phyloP scores from a whole-genome alignment of 2,113 vertebrate species.

The Girardinichthys multiradiatus region DNA sequence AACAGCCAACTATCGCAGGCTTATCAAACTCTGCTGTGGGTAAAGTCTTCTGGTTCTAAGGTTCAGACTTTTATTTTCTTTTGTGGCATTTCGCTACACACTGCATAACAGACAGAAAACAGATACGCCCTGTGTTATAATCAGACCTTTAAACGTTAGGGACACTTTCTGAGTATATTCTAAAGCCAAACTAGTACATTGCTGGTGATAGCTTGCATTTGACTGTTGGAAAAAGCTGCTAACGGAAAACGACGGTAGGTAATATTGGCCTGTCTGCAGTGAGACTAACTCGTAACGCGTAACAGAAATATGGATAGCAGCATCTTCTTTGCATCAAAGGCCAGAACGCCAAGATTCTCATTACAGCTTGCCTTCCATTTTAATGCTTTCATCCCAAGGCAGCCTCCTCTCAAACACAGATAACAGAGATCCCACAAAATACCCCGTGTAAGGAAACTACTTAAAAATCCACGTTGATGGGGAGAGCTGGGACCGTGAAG shows the following conservation, averaged over 20 bases:
- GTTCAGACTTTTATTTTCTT: not conserved
- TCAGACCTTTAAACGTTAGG: not conserved
- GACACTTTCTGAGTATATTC: not conserved
- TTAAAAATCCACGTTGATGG: constrained; percentile 56
- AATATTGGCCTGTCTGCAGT: constrained; percentile 42
- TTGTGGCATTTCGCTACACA: not conserved
- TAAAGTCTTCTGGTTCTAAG: not conserved
- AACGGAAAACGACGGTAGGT: constrained; percentile 42
- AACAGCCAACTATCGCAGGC: constrained; percentile 7
- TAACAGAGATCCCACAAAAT: constrained; percentile 53
- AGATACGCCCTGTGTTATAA: not conserved
- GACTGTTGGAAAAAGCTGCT: constrained; percentile 44
- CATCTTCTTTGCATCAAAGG: constrained; percentile 65
- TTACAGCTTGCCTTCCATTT: constrained; percentile 61
- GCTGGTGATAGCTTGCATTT: constrained; percentile 34
- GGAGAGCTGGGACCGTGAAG: constrained; percentile 33
- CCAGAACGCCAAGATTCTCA: constrained; percentile 54
- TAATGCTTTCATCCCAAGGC: constrained; percentile 63
- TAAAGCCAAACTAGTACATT: constrained; percentile 24
- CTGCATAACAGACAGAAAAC: not conserved
- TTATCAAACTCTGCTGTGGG: constrained; percentile 23
- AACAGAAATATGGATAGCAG: constrained; percentile 27
- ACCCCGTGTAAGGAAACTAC: constrained; percentile 57
- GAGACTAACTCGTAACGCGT: constrained; percentile 27
- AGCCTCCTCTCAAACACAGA: constrained; percentile 62